Evolutionary conservation across 2,113 vertebrate species (phyloP), one percentile per base, ranked within the genome.

Genomic region (Meles meles): DNA sequence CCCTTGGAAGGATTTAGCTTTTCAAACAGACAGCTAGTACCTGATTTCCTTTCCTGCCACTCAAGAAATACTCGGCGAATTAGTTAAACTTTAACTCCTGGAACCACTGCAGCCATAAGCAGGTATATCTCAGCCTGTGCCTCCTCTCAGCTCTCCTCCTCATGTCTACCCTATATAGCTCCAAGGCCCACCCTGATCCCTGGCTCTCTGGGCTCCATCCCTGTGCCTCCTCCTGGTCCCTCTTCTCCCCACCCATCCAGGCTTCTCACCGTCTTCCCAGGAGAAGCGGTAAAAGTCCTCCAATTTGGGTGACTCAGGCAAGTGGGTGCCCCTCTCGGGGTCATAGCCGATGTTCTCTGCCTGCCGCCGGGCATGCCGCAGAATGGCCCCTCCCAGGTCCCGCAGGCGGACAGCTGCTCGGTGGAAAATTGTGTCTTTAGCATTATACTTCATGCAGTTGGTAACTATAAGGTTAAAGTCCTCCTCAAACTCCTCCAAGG

Each of bases 391-490:
- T 67, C 99, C 99, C 3, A 99, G 98, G 97, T 99, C 99, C 88
- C 99, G 98, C 88, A 99, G 99, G 77, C 99, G 99, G 96, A 99
- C 98, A 92, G 99, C 99, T 93, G 99, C 99, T 98, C 99, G 99
- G 99, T 99, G 99, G 98, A 99, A 99, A 98, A 99, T 99, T 14
- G 99, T 99, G 98, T 99, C 99, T 99, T 99, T 99, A 98, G 99
- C 98, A 98, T 99, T 99, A 99, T 99, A 99, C 96, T 99, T 99
- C 98, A 99, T 99, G 98, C 99, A 99, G 99, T 99, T 99, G 98
- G 99, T 99, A 98, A 99, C 99, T 99, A 99, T 99, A 97, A 99
- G 99, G 98, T 99, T 99, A 99, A 99, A 99, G 98, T 99, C 99
- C 20, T 98, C 98, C 98, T 99, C 99, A 98, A 99, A 99, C 90